Evolutionary conservation across 2,113 vertebrate genomes (phyloP), one percentile per base, ranked within the genome.

Genomic region (Pterocles gutturalis): DNA sequence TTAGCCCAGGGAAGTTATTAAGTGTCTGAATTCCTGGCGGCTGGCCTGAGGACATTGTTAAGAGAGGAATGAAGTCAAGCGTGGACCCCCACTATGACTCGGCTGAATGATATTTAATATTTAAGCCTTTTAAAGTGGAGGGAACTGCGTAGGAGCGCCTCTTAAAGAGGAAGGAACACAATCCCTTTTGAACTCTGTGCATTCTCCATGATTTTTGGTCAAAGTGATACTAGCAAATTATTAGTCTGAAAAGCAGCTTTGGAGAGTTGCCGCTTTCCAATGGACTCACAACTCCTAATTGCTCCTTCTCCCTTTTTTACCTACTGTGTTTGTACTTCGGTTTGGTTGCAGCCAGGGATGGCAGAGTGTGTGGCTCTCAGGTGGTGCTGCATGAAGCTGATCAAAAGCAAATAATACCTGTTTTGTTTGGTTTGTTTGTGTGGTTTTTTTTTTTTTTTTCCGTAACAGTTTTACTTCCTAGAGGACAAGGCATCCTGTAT

Each of bases 51-150:
- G 65, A 91, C 73, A 17, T 36, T 60, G 78, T 91, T 95, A 66
- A 89, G 62, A 78, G 75, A 81, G 85, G 87, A 73, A 81, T 90
- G 85, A 92, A 90, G 84, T 62, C 75, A 94, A 73, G 78, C 2
- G 0, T 86, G 87, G 65, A 71, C 49, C 36, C 54, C 82, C 75
- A 66, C 54, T 38, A 77, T 6, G 36, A 29, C 57, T 69, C 88
- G 66, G 49, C 75, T 90, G 90, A 55, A 61, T 31, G 60, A 91
- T 95, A 77, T 90, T 95, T 95, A 93, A 92, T 76, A 77, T 96
- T 87, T 77, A 58, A 90, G 43, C 87, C 71, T 92, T 83, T 94
- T 29, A 43, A 90, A 92, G 75, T 58, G 71, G 49, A 80, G 87
- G 62, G 70, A 61, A 21, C 17, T 49, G 77, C 0, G 0, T 45